These are phyloP conservation scores for Labrus mixtus DNA, from an alignment of 2,113 vertebrate species.

Conservation along the genomic window DNA sequence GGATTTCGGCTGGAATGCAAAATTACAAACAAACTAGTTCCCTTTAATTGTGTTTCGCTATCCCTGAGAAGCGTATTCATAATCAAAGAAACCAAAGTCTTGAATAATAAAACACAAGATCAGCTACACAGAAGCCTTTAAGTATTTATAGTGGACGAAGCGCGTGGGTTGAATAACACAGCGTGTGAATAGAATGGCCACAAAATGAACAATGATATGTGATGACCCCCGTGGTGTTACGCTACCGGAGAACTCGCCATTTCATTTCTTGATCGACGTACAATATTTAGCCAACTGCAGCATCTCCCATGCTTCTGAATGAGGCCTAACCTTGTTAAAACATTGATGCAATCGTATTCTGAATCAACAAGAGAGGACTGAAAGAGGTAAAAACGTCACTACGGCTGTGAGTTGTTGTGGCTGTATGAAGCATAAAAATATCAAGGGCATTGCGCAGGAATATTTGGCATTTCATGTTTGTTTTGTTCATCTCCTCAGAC, in stretches of 20 bases:
- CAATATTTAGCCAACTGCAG: slow-evolving; percentile 9
- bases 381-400: slow-evolving; percentile 10
- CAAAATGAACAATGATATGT: slow-evolving; percentile 37
- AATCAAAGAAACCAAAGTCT: slow-evolving; percentile 73
- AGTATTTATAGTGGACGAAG: slow-evolving; percentile 72
- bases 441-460: slow-evolving; percentile 37
- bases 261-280: slow-evolving; percentile 21
- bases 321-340: neutral
- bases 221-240: slow-evolving; percentile 25
- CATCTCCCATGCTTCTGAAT: neutral
- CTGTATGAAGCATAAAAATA: slow-evolving; percentile 8
- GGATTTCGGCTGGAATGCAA: slow-evolving; percentile 73
- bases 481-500: neutral
- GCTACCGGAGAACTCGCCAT: slow-evolving; percentile 22
- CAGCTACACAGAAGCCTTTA: slow-evolving; percentile 75
- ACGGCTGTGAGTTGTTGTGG: slow-evolving; percentile 12
- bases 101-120: slow-evolving; percentile 80
- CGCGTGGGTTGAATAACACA: slow-evolving; percentile 54
- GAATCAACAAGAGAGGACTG: neutral
- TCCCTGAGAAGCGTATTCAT: slow-evolving; percentile 86
- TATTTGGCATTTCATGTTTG: slow-evolving; percentile 61
- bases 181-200: slow-evolving; percentile 39
- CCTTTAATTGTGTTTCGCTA: slow-evolving; percentile 81
- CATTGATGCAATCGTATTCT: slow-evolving; percentile 3
- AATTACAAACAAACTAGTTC: slow-evolving; percentile 71